phyloP scores from a whole-genome alignment of 2,113 vertebrate species.

The Alexandromys fortis region DNA sequence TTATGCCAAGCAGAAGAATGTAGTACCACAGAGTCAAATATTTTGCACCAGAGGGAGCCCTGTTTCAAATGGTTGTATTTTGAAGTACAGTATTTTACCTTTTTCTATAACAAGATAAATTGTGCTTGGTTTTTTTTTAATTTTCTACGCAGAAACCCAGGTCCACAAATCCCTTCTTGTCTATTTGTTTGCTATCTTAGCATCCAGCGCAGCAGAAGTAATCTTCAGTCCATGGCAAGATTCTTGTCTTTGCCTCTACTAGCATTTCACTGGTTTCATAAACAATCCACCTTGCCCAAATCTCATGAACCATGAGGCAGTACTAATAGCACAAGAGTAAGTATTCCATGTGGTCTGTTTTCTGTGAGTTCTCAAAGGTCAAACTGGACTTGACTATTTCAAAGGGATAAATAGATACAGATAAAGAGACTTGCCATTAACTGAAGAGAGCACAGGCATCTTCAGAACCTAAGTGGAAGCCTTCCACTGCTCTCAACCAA shows the following conservation, averaged over 20 bases:
- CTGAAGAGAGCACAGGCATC: neutral
- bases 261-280: neutral
- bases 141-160: neutral
- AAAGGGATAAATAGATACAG: conserved; percentile 40
- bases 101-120: neutral
- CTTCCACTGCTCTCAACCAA: neutral
- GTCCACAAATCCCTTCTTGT: neutral
- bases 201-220: neutral
- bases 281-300: neutral
- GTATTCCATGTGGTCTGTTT: neutral
- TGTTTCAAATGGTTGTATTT: conserved; percentile 47
- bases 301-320: neutral
- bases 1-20: conserved; percentile 31
- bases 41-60: conserved; percentile 52
- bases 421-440: neutral
- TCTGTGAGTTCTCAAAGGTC: neutral
- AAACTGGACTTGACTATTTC: neutral
- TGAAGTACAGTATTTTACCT: neutral
- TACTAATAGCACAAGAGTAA: neutral
- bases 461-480: neutral
- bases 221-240: neutral
- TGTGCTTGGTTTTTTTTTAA: conserved; percentile 1
- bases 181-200: neutral
- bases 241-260: neutral
- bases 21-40: conserved; percentile 11